Percentiles rank a stretch among this genome's conserved stretches.
These are phyloP conservation scores for Bombus breviceps DNA, from an alignment of 1,140 invertebrate genomes.

Conservation along the genomic window DNA sequence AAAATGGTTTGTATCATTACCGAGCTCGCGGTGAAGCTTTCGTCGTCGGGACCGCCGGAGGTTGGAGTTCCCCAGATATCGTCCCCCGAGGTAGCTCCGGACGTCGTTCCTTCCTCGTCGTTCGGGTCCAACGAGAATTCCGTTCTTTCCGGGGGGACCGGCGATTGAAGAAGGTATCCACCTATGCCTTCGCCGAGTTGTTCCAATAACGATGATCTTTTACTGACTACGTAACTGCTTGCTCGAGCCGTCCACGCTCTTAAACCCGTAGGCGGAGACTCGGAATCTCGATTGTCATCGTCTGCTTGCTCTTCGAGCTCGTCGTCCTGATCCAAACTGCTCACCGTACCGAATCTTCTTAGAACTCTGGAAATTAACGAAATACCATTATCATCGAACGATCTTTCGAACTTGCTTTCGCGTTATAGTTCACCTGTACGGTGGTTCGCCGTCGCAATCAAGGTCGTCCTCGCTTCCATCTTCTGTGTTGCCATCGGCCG, in stretches of 20 bases:
- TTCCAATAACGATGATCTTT: conserved; percentile 88
- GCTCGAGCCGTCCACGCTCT: conserved; percentile 90
- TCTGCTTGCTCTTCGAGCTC: conserved; percentile 82
- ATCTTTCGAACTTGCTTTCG: not conserved
- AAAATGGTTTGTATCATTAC: conserved; percentile 67
- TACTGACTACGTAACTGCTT: conserved; percentile 90
- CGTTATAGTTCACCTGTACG: conserved; percentile 77
- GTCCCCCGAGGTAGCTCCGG: conserved; percentile 90
- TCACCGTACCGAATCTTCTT: conserved; percentile 88
- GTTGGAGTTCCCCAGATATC: conserved; percentile 94
- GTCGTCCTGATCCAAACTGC: conserved; percentile 86
- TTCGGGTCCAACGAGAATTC: conserved; percentile 79
- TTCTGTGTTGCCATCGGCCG: conserved; percentile 79
- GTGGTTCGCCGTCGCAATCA: conserved; percentile 81
- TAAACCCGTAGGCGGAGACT: conserved; percentile 80
- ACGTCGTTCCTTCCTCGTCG: conserved; percentile 87
- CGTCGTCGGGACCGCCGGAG: conserved; percentile 90
- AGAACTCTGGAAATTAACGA: conserved; percentile 76
- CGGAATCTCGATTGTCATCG: conserved; percentile 72
- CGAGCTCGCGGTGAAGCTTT: conserved; percentile 85
- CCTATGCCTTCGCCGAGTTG: conserved; percentile 83
- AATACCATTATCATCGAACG: not conserved
- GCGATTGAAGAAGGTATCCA: conserved; percentile 77
- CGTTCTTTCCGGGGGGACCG: conserved; percentile 77
- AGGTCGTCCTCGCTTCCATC: conserved; percentile 81